These are phyloP conservation scores for Hecatera dysodea DNA, from an alignment of 2,888 invertebrate species.

Conservation along the genomic window DNA sequence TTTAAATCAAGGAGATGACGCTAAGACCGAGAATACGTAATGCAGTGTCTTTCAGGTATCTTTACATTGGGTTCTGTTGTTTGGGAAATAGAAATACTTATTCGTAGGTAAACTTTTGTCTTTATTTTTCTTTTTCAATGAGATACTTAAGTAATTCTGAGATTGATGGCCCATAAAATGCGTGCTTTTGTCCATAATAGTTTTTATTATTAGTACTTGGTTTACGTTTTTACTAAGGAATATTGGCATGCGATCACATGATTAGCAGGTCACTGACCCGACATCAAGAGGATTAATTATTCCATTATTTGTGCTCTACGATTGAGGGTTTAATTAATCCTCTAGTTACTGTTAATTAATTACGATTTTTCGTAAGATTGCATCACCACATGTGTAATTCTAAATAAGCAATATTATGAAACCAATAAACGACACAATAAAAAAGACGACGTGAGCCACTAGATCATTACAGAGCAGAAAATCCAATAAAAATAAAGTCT, in stretches of 20 bases:
- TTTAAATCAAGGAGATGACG: conserved; percentile 73
- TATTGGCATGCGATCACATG: conserved; percentile 10
- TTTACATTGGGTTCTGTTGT: conserved; percentile 30
- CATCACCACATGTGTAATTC: not conserved
- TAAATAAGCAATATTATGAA: not conserved
- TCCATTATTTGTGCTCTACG: not conserved
- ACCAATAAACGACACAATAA: not conserved
- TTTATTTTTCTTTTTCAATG: not conserved
- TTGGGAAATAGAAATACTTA: conserved; percentile 28
- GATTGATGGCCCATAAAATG: conserved; percentile 1
- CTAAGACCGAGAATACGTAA: conserved; percentile 66
- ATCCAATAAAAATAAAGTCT: conserved; percentile 53
- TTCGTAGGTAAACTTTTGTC: not conserved
- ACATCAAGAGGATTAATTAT: conserved; percentile 3
- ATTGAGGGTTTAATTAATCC: not conserved
- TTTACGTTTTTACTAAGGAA: not conserved
- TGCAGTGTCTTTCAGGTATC: conserved; percentile 52
- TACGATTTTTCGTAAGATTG: not conserved
- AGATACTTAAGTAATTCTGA: not conserved
- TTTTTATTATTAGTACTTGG: not conserved
- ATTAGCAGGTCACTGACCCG: conserved; percentile 26
- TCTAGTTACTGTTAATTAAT: not conserved
- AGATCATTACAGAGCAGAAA: conserved; percentile 28
- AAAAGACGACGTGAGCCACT: not conserved
- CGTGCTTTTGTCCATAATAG: not conserved